Percentiles rank a stretch among this genome's conserved stretches.
Conservation (phyloP, 2,888 invertebrate genomes). For the Nomada lathburiana region DNA sequence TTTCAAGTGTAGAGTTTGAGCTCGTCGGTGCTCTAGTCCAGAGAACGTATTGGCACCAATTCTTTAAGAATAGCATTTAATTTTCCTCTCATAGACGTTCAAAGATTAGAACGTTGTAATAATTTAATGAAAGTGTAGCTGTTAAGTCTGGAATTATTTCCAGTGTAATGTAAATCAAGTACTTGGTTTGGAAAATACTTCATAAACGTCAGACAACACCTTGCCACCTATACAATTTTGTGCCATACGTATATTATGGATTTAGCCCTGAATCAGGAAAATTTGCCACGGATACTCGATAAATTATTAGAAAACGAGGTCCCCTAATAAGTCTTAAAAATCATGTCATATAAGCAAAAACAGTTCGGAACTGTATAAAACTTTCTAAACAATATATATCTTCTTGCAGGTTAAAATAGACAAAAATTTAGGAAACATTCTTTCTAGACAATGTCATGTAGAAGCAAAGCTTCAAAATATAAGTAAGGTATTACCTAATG, state of each 20-base stretch:
- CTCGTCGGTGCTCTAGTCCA: too few relatives aligned
- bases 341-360: background rate
- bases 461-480: slow-evolving; percentile 93
- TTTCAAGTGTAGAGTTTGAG: too few relatives aligned
- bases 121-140: too few relatives aligned
- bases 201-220: background rate
- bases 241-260: slow-evolving; percentile 63
- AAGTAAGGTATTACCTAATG: slow-evolving; percentile 92
- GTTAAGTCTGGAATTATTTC: too few relatives aligned
- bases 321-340: slow-evolving; percentile 3
- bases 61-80: too few relatives aligned
- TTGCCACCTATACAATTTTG: background rate
- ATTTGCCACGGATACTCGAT: slow-evolving; percentile 74
- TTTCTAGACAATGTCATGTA: slow-evolving; percentile 91
- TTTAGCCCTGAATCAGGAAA: slow-evolving; percentile 74
- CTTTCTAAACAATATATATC: slow-evolving; percentile 5
- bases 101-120: too few relatives aligned
- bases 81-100: too few relatives aligned
- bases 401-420: slow-evolving; percentile 88
- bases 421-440: slow-evolving; percentile 88
- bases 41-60: too few relatives aligned
- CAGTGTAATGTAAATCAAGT: too few relatives aligned
- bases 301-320: slow-evolving; percentile 80
- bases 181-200: background rate
- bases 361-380: background rate